These are phyloP conservation scores for Motacilla alba DNA, from an alignment of 2,113 vertebrate genomes.

Conservation along the genomic window DNA sequence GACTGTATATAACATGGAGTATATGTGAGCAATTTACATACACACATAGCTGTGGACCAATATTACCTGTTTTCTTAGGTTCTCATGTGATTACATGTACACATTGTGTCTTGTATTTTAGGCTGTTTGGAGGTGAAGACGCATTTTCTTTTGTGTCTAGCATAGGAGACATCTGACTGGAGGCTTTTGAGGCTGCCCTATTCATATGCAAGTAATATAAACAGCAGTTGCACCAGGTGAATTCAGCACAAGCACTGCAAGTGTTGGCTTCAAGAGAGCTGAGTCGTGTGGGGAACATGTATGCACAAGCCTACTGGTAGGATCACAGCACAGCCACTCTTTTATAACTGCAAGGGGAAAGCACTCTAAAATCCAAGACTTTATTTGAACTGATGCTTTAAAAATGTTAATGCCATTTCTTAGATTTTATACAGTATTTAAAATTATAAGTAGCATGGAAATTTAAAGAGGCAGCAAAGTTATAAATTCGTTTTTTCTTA, in stretches of 20 bases:
- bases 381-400: not conserved
- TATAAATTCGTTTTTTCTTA: not conserved
- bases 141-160: not conserved
- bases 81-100: not conserved
- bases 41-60: not conserved
- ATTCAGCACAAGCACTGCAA: not conserved
- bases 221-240: not conserved
- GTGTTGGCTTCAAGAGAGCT: not conserved
- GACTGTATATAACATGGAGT: not conserved
- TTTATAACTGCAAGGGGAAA: not conserved
- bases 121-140: not conserved
- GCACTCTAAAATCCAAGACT: not conserved
- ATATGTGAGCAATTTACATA: not conserved
- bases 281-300: not conserved
- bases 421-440: not conserved
- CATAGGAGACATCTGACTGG: not conserved
- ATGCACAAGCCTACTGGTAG: rapidly evolving
- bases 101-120: not conserved
- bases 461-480: not conserved
- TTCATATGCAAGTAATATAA: not conserved
- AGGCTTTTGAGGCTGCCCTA: not conserved
- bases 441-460: not conserved
- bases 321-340: not conserved
- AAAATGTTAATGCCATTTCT: not conserved
- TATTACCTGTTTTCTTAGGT: not conserved